phyloP scores from a whole-genome alignment of 1,140 invertebrate genomes.

The Aphidius ervi region DNA sequence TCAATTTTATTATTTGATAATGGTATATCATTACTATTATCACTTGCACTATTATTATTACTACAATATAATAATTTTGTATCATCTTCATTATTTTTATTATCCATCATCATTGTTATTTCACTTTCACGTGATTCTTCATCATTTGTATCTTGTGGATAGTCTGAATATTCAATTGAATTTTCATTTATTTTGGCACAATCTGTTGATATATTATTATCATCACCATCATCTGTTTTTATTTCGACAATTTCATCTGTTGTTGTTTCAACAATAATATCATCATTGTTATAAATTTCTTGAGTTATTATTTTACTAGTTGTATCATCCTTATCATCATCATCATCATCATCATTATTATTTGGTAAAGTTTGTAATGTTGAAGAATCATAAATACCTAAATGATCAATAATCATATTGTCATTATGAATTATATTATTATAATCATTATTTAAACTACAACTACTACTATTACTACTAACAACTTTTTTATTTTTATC shows the following conservation, averaged over 20 bases:
- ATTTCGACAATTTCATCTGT: too few relatives aligned
- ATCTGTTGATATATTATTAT: too few relatives aligned
- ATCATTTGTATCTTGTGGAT: conserved; percentile 19
- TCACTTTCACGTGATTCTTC: conserved; percentile 43
- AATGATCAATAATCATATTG: conserved; percentile 1
- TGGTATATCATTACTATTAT: conserved; percentile 49
- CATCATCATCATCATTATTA: background rate
- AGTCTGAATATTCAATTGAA: too few relatives aligned
- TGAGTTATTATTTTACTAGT: too few relatives aligned
- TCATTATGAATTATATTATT: too few relatives aligned
- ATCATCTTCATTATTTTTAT: conserved; percentile 43
- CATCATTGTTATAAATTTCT: too few relatives aligned
- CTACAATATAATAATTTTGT: conserved; percentile 46
- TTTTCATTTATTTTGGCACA: too few relatives aligned
- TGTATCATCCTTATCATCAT: background rate
- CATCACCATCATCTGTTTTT: too few relatives aligned
- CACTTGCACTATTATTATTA: conserved; percentile 47
- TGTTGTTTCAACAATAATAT: too few relatives aligned
- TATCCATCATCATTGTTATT: conserved; percentile 25
- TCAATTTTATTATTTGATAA: conserved; percentile 26
- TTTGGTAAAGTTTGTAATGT: background rate
- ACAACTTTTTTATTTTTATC: background rate
- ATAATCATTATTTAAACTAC: too few relatives aligned
- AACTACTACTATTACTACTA: too few relatives aligned
- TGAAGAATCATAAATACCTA: background rate